A percentile compares a stretch with the other conserved stretches of the same genome.
phyloP scores from a whole-genome alignment of 2,888 invertebrate genomes.

The Cephalotes varians region DNA sequence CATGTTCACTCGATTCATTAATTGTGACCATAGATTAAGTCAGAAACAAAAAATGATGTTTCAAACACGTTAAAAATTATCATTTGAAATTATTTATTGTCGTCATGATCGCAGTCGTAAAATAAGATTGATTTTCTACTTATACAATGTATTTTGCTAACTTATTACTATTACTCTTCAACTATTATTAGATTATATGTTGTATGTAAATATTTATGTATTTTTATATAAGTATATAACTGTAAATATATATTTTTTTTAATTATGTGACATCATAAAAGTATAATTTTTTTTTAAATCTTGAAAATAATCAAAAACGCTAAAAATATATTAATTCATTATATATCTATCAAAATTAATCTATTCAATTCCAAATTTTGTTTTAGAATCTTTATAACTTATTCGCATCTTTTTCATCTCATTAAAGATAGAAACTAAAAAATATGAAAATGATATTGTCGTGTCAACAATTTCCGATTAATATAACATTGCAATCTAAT shows the following conservation, averaged over 20 bases:
- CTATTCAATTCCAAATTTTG: background rate
- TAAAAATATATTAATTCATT: background rate
- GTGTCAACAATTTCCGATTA: background rate
- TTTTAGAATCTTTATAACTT: background rate
- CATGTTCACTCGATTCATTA: background rate
- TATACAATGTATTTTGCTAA: background rate
- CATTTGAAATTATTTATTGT: background rate
- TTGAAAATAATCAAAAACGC: background rate
- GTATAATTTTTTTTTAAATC: background rate
- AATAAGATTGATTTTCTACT: background rate
- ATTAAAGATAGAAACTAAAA: background rate
- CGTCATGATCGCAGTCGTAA: conserved; percentile 2
- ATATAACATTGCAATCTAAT: background rate
- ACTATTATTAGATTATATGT: background rate
- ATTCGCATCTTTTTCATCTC: background rate
- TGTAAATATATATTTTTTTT: background rate
- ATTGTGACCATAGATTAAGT: background rate
- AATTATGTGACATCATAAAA: background rate
- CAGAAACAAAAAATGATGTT: background rate
- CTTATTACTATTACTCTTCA: background rate
- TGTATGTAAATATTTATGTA: background rate
- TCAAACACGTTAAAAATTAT: background rate
- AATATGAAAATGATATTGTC: background rate
- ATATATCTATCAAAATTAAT: background rate
- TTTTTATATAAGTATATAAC: background rate